Percentiles rank a stretch among this genome's conserved stretches.
These are phyloP conservation scores for Naja naja DNA, from an alignment of 2,113 vertebrate species.

Conservation along the genomic window DNA sequence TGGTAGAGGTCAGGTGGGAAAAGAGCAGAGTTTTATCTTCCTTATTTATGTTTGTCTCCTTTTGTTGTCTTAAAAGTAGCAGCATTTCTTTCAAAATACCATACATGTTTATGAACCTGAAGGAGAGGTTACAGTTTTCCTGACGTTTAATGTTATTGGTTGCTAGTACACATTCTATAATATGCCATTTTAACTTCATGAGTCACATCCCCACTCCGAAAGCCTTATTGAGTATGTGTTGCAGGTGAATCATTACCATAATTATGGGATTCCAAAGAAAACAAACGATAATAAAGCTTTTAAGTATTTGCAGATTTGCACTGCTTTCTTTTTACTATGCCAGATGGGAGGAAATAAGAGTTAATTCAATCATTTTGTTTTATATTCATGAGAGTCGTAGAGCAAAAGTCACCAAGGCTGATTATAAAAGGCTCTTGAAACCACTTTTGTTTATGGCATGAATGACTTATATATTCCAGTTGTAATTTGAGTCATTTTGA, in stretches of 20 bases:
- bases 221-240: neutral
- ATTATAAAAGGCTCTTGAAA: constrained; percentile 21
- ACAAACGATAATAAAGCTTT: constrained; percentile 3
- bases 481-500: constrained; percentile 23
- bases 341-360: constrained; percentile 4
- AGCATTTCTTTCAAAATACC: constrained; percentile 12
- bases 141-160: constrained; percentile 7
- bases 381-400: neutral
- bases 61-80: constrained; percentile 6
- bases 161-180: neutral
- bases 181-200: constrained; percentile 10
- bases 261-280: constrained; percentile 23
- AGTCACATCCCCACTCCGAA: neutral
- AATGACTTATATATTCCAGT: constrained; percentile 32
- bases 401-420: neutral
- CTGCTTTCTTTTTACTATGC: constrained; percentile 3
- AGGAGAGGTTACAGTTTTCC: neutral
- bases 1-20: neutral
- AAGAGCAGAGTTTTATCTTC: neutral
- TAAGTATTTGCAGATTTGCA: constrained; percentile 10
- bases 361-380: neutral
- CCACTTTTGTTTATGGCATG: neutral
- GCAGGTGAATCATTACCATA: constrained; percentile 17
- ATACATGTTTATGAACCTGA: rapidly evolving
- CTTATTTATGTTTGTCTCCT: neutral